Evolutionary conservation across 2,113 vertebrate species (phyloP).

Genomic region (Plotosus lineatus): DNA sequence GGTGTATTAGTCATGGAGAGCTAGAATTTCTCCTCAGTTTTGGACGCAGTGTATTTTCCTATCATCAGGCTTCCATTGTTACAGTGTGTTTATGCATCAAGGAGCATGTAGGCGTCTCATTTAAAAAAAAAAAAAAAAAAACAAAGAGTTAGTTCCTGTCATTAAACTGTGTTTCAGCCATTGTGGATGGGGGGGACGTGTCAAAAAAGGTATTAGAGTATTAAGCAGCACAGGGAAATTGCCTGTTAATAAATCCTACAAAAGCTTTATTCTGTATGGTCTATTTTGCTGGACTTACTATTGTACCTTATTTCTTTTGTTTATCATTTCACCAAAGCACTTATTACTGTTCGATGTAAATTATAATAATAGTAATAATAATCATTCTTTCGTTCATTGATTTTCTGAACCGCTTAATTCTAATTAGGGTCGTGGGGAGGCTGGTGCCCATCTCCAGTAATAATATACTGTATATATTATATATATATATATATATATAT

Average conservation of each 20-base stretch:
- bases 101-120: conserved; percentile 52
- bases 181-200: not conserved
- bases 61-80: conserved; percentile 52
- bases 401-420: no score
- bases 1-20: conserved; percentile 43
- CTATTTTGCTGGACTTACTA: conserved; percentile 12
- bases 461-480: no score
- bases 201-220: conserved; percentile 53
- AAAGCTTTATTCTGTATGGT: conserved; percentile 39
- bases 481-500: no score
- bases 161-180: conserved; percentile 56
- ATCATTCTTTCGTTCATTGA: no score
- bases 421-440: no score
- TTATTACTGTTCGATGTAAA: conserved; percentile 13
- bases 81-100: conserved; percentile 56
- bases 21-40: conserved; percentile 38
- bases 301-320: conserved; percentile 28
- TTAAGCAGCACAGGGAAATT: conserved; percentile 49
- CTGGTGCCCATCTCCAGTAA: no score
- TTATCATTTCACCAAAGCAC: conserved; percentile 23
- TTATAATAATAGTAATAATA: no score
- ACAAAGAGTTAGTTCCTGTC: conserved; percentile 49
- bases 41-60: conserved; percentile 45
- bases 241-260: conserved; percentile 50
- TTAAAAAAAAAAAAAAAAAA: conserved; percentile 44